These are phyloP conservation scores for Diarsia rubi DNA, from an alignment of 2,888 invertebrate species.

Conservation along the genomic window DNA sequence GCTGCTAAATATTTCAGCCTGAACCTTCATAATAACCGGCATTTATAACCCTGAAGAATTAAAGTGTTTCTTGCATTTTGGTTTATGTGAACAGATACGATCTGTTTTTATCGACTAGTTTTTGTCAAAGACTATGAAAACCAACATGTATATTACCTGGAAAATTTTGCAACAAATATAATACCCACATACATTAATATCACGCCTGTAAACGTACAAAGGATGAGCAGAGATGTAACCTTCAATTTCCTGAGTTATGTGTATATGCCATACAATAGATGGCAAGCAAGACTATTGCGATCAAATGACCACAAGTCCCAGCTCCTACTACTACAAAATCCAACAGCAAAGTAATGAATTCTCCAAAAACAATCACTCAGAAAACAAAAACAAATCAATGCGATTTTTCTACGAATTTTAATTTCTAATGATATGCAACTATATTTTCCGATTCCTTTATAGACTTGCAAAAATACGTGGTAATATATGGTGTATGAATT, in stretches of 20 bases:
- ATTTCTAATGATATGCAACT: neutral
- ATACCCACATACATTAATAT: neutral
- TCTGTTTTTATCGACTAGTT: neutral
- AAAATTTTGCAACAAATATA: neutral
- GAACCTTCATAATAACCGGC: neutral
- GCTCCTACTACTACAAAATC: neutral
- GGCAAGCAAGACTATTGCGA: neutral
- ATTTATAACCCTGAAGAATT: conserved; percentile 1
- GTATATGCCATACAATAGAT: neutral
- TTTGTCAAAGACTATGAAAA: neutral
- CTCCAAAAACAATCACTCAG: neutral
- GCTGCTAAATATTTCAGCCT: neutral
- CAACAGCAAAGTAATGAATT: neutral
- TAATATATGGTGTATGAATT: neutral
- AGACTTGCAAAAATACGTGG: conserved; percentile 17
- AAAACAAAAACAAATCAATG: neutral
- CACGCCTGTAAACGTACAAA: neutral
- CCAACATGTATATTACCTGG: neutral
- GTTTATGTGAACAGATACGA: neutral
- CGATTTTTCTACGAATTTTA: neutral
- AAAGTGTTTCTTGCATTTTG: neutral
- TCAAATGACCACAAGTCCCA: neutral
- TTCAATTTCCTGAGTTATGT: no score
- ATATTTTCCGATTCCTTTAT: conserved; percentile 1
- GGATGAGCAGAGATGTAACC: neutral